Percentiles rank a stretch among this genome's conserved stretches.
Evolutionary conservation across 2,888 invertebrate species (phyloP).

Genomic region (Petrolisthes manimaculis): DNA sequence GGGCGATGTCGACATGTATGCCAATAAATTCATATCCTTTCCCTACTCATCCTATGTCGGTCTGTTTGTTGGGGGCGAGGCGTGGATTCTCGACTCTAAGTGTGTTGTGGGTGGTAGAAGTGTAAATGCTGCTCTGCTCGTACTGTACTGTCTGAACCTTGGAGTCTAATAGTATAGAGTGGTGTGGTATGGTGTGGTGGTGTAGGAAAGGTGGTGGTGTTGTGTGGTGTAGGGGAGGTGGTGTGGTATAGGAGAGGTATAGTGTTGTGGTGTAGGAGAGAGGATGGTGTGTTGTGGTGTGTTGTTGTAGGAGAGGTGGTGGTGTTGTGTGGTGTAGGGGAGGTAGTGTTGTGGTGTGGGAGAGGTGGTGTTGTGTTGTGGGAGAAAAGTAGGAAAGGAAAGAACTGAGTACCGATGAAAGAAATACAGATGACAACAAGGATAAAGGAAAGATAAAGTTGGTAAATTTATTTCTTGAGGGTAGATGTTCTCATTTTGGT

Average conservation of each 20-base stretch:
- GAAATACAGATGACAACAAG: neutral
- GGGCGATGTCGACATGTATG: conserved; percentile 22
- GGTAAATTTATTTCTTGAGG: neutral
- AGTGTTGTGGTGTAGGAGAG: neutral
- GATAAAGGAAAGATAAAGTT: neutral
- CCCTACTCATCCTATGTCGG: neutral
- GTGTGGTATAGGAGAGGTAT: neutral
- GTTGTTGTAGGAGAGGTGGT: neutral
- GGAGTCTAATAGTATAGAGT: too few species aligned
- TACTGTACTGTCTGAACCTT: too few species aligned
- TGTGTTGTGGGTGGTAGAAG: too few species aligned
- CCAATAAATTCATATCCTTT: conserved; percentile 36
- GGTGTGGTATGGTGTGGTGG: too few species aligned
- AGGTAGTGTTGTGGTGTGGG: neutral
- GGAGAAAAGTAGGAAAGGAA: neutral
- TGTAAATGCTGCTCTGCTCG: too few species aligned
- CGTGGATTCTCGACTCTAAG: too few species aligned
- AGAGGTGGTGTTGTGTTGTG: neutral
- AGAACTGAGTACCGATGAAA: neutral
- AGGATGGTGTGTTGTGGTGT: neutral
- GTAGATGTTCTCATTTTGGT: neutral
- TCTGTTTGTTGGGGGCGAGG: too few species aligned
- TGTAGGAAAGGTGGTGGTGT: neutral
- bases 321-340: neutral
- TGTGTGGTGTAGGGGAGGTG: neutral